These are phyloP conservation scores for Canis aureus DNA, from an alignment of 2,113 vertebrate genomes.

Conservation along the genomic window DNA sequence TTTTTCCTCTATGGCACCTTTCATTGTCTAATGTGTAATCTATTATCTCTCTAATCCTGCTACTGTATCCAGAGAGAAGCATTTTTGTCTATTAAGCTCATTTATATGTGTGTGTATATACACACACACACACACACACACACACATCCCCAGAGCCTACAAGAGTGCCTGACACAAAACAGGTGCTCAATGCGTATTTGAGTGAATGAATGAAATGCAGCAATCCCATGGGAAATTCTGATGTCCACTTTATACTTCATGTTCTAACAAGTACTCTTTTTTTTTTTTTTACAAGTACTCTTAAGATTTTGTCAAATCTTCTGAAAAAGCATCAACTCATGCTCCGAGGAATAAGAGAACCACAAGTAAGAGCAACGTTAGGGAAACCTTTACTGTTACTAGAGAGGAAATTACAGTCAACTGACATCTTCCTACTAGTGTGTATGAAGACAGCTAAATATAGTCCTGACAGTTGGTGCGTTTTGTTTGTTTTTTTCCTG, in stretches of 20 bases:
- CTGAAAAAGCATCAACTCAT: slow-evolving; percentile 18
- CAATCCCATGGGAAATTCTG: neutral
- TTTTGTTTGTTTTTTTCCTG: slow-evolving; percentile 15
- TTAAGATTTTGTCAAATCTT: neutral
- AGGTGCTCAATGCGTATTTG: neutral
- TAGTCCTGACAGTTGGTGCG: neutral
- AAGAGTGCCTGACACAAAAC: neutral
- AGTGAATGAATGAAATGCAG: neutral
- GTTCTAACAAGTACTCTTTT: neutral
- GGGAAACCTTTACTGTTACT: slow-evolving; percentile 40
- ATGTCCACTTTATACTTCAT: neutral
- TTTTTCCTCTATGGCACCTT: neutral
- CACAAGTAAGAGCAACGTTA: slow-evolving; percentile 24
- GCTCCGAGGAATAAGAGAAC: slow-evolving; percentile 20
- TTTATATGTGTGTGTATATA: neutral
- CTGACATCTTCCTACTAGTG: neutral
- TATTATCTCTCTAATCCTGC: neutral
- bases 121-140: too few species aligned
- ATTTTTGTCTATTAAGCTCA: neutral
- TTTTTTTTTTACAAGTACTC: neutral
- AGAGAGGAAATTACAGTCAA: slow-evolving; percentile 37
- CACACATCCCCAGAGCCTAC: neutral
- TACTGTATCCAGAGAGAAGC: neutral
- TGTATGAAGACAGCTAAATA: neutral
- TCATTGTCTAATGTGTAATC: neutral